Evolutionary conservation across 2,888 invertebrate species (phyloP).

Genomic region (Acronicta leporina): DNA sequence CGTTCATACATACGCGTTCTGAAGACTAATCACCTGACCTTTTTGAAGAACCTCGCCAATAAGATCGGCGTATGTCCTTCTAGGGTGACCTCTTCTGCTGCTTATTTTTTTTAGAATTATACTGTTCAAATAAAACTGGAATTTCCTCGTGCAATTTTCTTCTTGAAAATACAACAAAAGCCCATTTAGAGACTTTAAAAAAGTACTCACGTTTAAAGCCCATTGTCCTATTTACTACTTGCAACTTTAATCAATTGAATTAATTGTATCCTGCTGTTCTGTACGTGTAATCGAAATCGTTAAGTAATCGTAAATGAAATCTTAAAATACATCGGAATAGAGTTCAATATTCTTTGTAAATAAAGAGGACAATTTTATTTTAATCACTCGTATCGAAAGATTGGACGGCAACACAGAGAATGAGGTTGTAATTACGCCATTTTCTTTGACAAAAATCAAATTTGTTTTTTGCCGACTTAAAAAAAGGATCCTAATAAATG

Average conservation of each 20-base stretch:
- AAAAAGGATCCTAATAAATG: no score
- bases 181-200: neutral
- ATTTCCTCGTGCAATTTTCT: no score
- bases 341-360: conserved; percentile 26
- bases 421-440: conserved; percentile 74
- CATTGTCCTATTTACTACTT: conserved; percentile 54
- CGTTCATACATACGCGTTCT: no score
- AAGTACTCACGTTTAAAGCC: conserved; percentile 22
- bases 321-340: neutral
- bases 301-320: conserved; percentile 15
- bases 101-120: no score
- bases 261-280: conserved; percentile 69
- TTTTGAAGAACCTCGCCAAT: no score
- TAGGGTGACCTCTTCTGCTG: no score
- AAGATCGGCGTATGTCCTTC: no score
- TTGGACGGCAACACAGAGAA: conserved; percentile 71
- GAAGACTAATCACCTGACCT: no score
- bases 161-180: no score
- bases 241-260: conserved; percentile 72
- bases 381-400: conserved; percentile 74
- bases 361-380: conserved; percentile 71
- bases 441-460: conserved; percentile 63
- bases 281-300: conserved; percentile 54
- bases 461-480: conserved; percentile 25
- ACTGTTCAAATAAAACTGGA: no score